Conservation (phyloP, 2,888 invertebrate genomes). For the Cyclophora albipunctata region DNA sequence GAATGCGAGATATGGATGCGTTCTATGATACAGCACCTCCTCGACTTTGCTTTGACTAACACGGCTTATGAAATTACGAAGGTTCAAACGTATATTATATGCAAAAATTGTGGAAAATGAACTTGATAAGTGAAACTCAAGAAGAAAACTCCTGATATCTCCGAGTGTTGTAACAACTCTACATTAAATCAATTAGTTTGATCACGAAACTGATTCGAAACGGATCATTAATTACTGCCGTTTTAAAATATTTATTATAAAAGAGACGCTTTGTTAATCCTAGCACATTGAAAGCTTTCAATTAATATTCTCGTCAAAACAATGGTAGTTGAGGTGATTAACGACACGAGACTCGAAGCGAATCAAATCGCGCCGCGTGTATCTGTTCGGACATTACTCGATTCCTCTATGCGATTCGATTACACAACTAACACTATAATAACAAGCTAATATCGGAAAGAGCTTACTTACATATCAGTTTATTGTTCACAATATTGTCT, state of each 20-base stretch:
- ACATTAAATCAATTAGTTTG: slow-evolving; percentile 8
- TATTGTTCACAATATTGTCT: slow-evolving; percentile 45
- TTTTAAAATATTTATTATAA: slow-evolving; percentile 32
- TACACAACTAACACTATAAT: slow-evolving; percentile 52
- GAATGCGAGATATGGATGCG: too few relatives aligned
- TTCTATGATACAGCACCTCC: too few relatives aligned
- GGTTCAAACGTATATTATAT: too few relatives aligned
- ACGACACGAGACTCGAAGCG: slow-evolving; percentile 26
- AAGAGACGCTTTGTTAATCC: slow-evolving; percentile 43
- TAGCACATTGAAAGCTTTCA: slow-evolving; percentile 40
- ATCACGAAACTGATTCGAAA: slow-evolving; percentile 19
- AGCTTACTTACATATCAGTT: slow-evolving; percentile 22
- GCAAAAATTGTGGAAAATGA: too few relatives aligned
- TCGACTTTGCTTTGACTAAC: too few relatives aligned
- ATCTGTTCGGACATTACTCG: slow-evolving; percentile 29
- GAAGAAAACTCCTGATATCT: too few relatives aligned
- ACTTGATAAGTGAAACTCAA: too few relatives aligned
- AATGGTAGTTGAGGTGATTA: slow-evolving; percentile 43
- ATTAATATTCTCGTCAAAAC: slow-evolving; percentile 56
- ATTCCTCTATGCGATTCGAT: slow-evolving; percentile 39
- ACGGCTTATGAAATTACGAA: too few relatives aligned
- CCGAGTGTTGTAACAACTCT: too few relatives aligned
- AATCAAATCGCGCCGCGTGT: slow-evolving; percentile 48
- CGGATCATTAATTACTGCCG: slow-evolving; percentile 30
- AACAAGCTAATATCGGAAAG: slow-evolving; percentile 37